Evolutionary conservation across 2,888 invertebrate genomes (phyloP).

Genomic region (Cephus pygmeus): DNA sequence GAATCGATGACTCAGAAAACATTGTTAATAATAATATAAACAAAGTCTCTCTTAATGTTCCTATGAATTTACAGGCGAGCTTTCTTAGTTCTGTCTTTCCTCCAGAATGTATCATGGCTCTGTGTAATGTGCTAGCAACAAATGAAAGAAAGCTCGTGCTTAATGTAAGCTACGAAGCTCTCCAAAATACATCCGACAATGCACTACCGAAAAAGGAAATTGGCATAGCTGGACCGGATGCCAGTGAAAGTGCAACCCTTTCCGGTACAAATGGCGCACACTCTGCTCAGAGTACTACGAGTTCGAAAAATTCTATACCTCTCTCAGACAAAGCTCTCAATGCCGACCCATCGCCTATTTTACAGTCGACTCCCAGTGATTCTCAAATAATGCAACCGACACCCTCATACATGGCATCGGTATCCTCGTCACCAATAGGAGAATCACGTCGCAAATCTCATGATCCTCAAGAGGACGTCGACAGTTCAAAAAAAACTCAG

Average conservation of each 20-base stretch:
- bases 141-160: constrained; percentile 75
- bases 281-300: background rate
- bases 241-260: constrained; percentile 4
- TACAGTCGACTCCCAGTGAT: background rate
- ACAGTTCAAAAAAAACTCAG: background rate
- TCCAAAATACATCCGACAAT: constrained; percentile 28
- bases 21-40: constrained; percentile 6
- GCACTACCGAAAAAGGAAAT: constrained; percentile 9
- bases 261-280: background rate
- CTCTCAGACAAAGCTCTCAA: background rate
- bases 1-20: constrained; percentile 15
- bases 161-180: constrained; percentile 72
- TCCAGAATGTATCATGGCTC: constrained; percentile 77
- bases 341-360: background rate
- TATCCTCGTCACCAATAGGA: background rate
- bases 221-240: constrained; percentile 13
- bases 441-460: background rate
- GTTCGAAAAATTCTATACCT: background rate
- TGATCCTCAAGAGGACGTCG: constrained; percentile 1
- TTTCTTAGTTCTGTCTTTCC: constrained; percentile 75
- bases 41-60: background rate
- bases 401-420: background rate
- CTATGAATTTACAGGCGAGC: constrained; percentile 53
- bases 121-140: constrained; percentile 81
- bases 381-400: background rate